Evolutionary conservation across 2,113 vertebrate genomes (phyloP), one percentile per base, ranked within the genome.

Genomic region (Calypte anna): DNA sequence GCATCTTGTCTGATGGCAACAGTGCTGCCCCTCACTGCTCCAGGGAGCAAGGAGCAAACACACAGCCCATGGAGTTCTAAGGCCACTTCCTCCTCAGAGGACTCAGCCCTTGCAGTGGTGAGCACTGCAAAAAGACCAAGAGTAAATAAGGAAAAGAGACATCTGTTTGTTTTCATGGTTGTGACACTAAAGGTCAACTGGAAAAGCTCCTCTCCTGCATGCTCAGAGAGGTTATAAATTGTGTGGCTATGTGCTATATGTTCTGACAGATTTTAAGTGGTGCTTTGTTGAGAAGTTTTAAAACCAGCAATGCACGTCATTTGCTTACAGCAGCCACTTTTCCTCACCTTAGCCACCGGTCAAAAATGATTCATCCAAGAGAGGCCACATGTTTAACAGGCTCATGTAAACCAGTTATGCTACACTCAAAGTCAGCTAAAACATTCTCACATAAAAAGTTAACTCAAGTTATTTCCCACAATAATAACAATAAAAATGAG

Each of bases 291-390:
- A 76, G 74, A 72, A 96, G 70, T 91, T 96, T 74, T 93, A 76
- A 92, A 89, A 97, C 96, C 86, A 90, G 93, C 94, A 88, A 82
- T 57, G 73, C 59, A 72, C 91, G 90, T 97, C 96, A 97, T 96
- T 91, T 94, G 96, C 95, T 97, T 96, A 96, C 95, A 94, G 5
- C 96, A 96, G 92, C 82, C 94, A 94, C n/a, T 93, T 96, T 95
- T 58, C 73, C 72, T 95, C 91, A 74, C 64, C 8, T 82, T 78
- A 93, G 91, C 93, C 91, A 91, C 30, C 3, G n/a, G 88, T 93
- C 50, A 89, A 58, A 90, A 94, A 87, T 97, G 97, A 97, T 86
- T 97, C 97, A 97, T 93, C 25, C 79, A 66, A 73, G 80, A 82
- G 63, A 91, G 81, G 93, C 95, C 96, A 94, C 96, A 97, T 82